Percentiles rank a stretch among this genome's conserved stretches.
These are phyloP conservation scores for Nymphalis io DNA, from an alignment of 1,140 invertebrate genomes.

Conservation along the genomic window DNA sequence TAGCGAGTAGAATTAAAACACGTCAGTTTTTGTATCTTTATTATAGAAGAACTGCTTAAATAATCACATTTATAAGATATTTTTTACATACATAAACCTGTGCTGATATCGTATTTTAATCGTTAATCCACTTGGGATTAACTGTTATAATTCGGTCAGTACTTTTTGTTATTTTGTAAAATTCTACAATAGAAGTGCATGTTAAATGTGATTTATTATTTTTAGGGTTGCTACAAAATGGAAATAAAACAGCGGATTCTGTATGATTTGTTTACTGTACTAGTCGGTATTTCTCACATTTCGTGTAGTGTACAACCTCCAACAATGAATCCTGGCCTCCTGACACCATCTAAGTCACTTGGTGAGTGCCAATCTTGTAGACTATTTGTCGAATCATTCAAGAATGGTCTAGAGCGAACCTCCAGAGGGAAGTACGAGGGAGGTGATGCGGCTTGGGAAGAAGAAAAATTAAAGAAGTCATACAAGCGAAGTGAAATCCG, in stretches of 20 bases:
- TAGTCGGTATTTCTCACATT: constrained; percentile 46
- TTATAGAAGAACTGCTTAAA: constrained; percentile 32
- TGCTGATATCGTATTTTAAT: constrained; percentile 9
- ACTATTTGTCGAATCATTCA: constrained; percentile 89
- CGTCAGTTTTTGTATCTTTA: constrained; percentile 55
- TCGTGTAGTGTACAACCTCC: constrained; percentile 50
- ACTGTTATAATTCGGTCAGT: background rate
- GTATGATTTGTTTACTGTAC: constrained; percentile 36
- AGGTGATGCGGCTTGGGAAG: constrained; percentile 98
- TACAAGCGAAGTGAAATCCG: constrained; percentile 95
- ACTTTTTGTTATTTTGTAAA: background rate
- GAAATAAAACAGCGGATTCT: constrained; percentile 24
- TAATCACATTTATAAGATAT: constrained; percentile 22
- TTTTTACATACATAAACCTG: constrained; percentile 6
- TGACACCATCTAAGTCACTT: constrained; percentile 55
- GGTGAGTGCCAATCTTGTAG: constrained; percentile 89
- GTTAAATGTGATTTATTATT: constrained; percentile 14
- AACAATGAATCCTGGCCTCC: constrained; percentile 51
- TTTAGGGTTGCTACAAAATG: constrained; percentile 45
- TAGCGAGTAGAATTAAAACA: constrained; percentile 56
- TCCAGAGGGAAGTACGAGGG: constrained; percentile 96
- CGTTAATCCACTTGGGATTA: background rate
- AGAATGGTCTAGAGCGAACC: constrained; percentile 92
- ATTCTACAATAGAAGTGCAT: background rate
- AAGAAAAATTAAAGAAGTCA: constrained; percentile 91